Percentiles rank a stretch among this genome's conserved stretches.
Conservation (phyloP, 2,113 vertebrate species). For the Conger conger region DNA sequence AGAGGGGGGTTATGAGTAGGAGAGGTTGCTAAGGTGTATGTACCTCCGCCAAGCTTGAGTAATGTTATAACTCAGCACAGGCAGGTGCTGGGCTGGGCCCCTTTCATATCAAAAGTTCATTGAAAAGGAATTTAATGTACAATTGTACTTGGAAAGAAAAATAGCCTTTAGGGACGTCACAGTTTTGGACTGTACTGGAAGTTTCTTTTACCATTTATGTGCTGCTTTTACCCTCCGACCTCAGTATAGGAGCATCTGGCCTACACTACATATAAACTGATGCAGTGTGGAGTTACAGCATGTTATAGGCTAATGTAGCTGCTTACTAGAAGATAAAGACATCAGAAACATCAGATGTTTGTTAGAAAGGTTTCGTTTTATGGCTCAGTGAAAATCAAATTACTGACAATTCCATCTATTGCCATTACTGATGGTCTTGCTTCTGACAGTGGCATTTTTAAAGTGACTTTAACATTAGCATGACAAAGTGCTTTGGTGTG, state of each 20-base stretch:
- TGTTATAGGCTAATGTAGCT: neutral
- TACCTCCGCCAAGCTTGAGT: constrained; percentile 76
- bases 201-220: constrained; percentile 17
- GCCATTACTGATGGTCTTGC: too few relatives aligned
- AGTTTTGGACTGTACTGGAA: constrained; percentile 55
- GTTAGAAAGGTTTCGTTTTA: too few relatives aligned
- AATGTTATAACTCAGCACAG: constrained; percentile 71
- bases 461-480: neutral
- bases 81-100: constrained; percentile 74
- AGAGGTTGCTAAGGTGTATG: constrained; percentile 42
- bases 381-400: too few relatives aligned
- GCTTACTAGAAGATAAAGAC: neutral
- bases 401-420: too few relatives aligned
- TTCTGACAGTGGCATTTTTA: too few relatives aligned
- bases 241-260: too few relatives aligned
- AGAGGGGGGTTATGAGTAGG: neutral
- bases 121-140: constrained; percentile 72
- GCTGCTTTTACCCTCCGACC: neutral
- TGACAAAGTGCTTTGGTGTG: neutral
- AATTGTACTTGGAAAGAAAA: constrained; percentile 64
- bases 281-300: too few relatives aligned
- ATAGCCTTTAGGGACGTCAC: constrained; percentile 54
- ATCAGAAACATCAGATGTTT: too few relatives aligned
- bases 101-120: constrained; percentile 71
- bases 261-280: too few relatives aligned